Evolutionary conservation across 2,888 invertebrate species (phyloP), one percentile per base, ranked within the genome.

Genomic region (Lochmaea crataegi): DNA sequence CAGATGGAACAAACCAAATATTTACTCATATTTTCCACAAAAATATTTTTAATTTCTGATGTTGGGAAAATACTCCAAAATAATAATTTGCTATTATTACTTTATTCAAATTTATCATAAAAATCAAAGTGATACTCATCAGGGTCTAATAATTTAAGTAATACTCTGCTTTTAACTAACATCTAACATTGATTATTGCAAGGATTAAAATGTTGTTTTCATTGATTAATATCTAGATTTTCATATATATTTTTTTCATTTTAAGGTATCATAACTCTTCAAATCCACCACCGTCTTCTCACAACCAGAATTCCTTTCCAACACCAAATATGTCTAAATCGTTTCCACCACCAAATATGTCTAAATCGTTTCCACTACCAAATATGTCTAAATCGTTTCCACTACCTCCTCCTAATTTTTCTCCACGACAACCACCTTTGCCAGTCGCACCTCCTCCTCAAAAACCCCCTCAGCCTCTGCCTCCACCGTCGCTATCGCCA

Each of bases 391-490:
- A 58, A 58, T 58, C 58, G 2, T 58, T 32, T 58, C 14, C 32
- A 14, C 2, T 58, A 58, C 58, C 58, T 9, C 58, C 32, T 58
- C 58, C 26, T 58, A 7, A 26, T 58, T n/a, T 32, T 58, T 32
- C 32, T 58, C 12, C 26, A 32, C 7, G 14, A 18, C 61, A 63
- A 16, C 42, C 42, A 42, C 61, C 61, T 41, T 42, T 63, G 42
- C 61, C 61, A 7, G n/a, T 11, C 2, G 16, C 42, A 41, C 42
- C 61, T 41, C 61, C 61, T 42, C 61, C 61, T 41, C 16, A n/a
- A 16, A 63, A 41, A 5, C 26, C 60, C 22, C 61, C 61, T 5
- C 61, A 18, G 7, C 61, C 61, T 5, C 61, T 42, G 7, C 61
- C 61, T 18, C 61, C 61, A 2, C 18, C 61, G 10, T 18, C 16